A percentile compares a stretch with the other conserved stretches of the same genome.
Evolutionary conservation across 2,888 invertebrate species (phyloP).

Genomic region (Amblyjoppa fuscipennis): DNA sequence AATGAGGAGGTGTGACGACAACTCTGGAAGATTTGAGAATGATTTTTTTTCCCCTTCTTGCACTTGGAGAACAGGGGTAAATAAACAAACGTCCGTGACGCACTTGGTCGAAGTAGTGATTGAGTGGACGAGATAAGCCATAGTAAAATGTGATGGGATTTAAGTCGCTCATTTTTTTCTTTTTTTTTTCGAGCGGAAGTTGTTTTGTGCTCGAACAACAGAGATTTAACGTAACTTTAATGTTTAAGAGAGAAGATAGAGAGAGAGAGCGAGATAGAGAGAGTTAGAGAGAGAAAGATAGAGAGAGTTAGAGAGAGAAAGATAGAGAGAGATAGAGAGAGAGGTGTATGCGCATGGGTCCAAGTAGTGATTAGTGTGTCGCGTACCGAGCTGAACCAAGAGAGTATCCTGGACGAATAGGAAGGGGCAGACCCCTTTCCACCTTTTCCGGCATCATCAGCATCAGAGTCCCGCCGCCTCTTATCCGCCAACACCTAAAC

Average conservation of each 20-base stretch:
- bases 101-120: background rate
- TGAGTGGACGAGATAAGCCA: background rate
- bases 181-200: background rate
- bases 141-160: background rate
- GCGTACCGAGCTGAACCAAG: conserved; percentile 85
- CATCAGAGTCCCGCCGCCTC: conserved; percentile 83
- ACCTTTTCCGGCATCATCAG: conserved; percentile 81
- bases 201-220: conserved; percentile 5
- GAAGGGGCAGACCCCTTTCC: conserved; percentile 82
- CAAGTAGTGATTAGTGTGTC: conserved; percentile 84
- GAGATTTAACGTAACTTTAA: background rate
- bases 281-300: too few relatives aligned
- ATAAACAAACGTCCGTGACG: background rate
- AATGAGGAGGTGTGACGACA: conserved; percentile 1
- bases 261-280: too few relatives aligned
- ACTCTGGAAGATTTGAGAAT: background rate
- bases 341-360: conserved; percentile 83
- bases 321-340: conserved; percentile 52
- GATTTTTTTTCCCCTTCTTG: background rate
- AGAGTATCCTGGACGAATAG: conserved; percentile 84
- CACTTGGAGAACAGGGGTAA: background rate
- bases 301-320: background rate
- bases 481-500: conserved; percentile 85
- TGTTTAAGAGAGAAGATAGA: too few relatives aligned
- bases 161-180: background rate